phyloP scores from a whole-genome alignment of 2,797 vertebrate species.

The Podarcis siculus region DNA sequence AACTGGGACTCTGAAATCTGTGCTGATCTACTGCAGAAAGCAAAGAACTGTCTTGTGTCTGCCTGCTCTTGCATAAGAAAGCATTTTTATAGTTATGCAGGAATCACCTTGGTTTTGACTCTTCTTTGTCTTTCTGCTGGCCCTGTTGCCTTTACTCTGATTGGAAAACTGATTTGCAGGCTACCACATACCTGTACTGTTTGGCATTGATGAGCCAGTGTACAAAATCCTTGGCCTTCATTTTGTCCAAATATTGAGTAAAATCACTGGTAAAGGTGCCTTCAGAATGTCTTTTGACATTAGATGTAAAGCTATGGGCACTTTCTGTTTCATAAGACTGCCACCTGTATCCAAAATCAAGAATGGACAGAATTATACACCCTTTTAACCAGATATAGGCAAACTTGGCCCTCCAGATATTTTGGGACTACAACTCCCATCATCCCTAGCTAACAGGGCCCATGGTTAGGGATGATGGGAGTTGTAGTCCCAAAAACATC shows the following conservation, averaged over 20 bases:
- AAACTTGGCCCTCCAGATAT: too few species aligned
- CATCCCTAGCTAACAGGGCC: too few species aligned
- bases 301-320: conserved; percentile 36
- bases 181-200: conserved; percentile 59
- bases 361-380: background rate
- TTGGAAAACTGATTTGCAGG: background rate
- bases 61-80: background rate
- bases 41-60: background rate
- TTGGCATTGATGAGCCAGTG: conserved; percentile 82
- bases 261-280: conserved; percentile 84
- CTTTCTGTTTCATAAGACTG: conserved; percentile 39
- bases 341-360: conserved; percentile 58
- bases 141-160: background rate
- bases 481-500: too few species aligned
- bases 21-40: background rate
- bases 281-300: conserved; percentile 80
- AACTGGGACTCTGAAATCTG: background rate
- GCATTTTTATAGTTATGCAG: background rate
- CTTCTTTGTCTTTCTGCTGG: background rate
- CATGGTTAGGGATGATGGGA: too few species aligned
- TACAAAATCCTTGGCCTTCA: conserved; percentile 85
- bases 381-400: too few species aligned
- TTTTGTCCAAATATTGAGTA: conserved; percentile 78
- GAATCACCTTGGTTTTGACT: background rate
- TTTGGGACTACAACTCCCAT: too few species aligned